A percentile compares a stretch with the other conserved stretches of the same genome.
phyloP scores from a whole-genome alignment of 2,113 vertebrate species.

The Dromaius novaehollandiae region DNA sequence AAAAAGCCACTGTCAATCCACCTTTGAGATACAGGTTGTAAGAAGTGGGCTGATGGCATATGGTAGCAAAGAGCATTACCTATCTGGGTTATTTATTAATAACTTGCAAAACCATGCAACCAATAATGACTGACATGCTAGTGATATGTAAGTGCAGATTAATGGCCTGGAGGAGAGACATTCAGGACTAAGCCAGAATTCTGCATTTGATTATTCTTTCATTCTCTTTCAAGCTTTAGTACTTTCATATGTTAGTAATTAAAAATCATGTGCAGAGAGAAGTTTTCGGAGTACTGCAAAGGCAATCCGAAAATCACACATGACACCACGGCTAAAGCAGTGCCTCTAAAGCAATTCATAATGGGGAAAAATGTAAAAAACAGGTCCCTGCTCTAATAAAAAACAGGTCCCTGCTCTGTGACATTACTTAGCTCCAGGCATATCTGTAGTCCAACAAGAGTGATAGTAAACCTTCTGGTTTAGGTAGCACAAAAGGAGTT shows the following conservation, averaged over 20 bases:
- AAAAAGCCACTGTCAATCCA: not conserved
- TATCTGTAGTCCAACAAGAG: not conserved
- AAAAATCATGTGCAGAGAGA: not conserved
- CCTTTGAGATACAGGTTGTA: not conserved
- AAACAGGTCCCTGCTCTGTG: not conserved
- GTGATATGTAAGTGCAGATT: not conserved
- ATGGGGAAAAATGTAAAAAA: not conserved
- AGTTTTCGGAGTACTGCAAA: not conserved
- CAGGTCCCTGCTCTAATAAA: not conserved
- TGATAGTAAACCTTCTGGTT: not conserved
- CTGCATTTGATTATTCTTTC: not conserved
- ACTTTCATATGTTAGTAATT: not conserved
- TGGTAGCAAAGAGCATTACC: not conserved
- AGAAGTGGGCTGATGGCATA: not conserved
- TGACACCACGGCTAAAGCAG: not conserved
- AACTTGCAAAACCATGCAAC: not conserved
- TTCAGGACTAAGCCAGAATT: not conserved
- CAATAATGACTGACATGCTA: not conserved
- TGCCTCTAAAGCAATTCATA: not conserved
- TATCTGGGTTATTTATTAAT: conserved; percentile 64
- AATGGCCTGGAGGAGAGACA: not conserved
- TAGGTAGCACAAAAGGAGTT: not conserved
- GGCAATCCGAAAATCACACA: not conserved
- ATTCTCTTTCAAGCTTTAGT: not conserved
- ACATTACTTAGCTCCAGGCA: not conserved